phyloP scores from a whole-genome alignment of 1,140 invertebrate genomes.

The Ips typographus region DNA sequence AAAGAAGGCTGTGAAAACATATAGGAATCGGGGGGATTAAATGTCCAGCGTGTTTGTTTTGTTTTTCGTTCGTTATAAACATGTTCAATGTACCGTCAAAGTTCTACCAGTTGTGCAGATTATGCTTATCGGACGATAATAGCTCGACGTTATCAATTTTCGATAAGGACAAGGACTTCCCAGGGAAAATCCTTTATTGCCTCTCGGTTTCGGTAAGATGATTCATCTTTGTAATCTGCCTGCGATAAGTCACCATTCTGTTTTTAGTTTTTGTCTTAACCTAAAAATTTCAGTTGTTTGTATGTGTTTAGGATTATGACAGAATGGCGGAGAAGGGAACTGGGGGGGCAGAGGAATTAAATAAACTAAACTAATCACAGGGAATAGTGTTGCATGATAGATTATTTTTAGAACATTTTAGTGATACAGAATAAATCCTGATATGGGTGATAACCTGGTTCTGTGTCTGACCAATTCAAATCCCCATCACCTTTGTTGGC shows the following conservation, averaged over 20 bases:
- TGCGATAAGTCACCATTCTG: slow-evolving; percentile 36
- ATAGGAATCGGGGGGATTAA: slow-evolving; percentile 34
- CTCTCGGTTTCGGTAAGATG: slow-evolving; percentile 54
- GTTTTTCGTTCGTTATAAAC: slow-evolving; percentile 53
- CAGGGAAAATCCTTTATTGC: slow-evolving; percentile 55
- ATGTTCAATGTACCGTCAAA: slow-evolving; percentile 68
- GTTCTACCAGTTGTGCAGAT: slow-evolving; percentile 66
- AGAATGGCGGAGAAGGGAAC: no score
- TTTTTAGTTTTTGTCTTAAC: slow-evolving; percentile 37
- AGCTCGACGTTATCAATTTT: slow-evolving; percentile 43
- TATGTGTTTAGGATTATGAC: no score
- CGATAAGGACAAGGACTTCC: slow-evolving; percentile 49
- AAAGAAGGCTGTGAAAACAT: slow-evolving; percentile 43
- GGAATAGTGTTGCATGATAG: no score
- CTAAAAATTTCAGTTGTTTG: slow-evolving; percentile 14
- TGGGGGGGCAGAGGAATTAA: slow-evolving; percentile 15
- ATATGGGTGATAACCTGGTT: no score
- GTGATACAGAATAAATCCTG: no score
- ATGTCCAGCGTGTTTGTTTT: slow-evolving; percentile 47
- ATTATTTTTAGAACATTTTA: no score
- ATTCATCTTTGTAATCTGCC: slow-evolving; percentile 25
- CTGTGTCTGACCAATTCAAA: no score
- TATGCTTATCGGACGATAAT: slow-evolving; percentile 56
- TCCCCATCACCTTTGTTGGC: slow-evolving; percentile 3
- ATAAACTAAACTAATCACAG: not conserved